These are phyloP conservation scores for Propithecus coquereli DNA, from an alignment of 2,113 vertebrate genomes.

Conservation along the genomic window DNA sequence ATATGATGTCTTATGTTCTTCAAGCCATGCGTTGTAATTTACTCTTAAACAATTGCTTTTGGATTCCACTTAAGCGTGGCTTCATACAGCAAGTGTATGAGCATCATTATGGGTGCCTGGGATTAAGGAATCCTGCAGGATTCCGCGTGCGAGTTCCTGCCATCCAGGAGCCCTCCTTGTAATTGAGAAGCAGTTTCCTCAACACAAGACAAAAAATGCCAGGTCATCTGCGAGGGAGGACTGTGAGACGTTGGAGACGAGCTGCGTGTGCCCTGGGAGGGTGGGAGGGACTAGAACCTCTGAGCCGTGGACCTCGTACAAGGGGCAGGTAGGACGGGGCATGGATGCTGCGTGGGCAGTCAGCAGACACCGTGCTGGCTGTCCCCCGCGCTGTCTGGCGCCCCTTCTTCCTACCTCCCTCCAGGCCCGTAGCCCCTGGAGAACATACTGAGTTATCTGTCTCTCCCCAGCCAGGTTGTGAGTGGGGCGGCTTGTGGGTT, in stretches of 20 bases:
- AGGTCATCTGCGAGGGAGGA: neutral
- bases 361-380: neutral
- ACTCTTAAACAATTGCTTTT: neutral
- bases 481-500: neutral
- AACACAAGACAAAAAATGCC: neutral
- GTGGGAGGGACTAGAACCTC: neutral
- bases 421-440: neutral
- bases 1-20: neutral
- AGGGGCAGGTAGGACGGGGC: neutral
- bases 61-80: neutral
- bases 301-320: fast-evolving
- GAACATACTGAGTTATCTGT: neutral
- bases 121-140: neutral
- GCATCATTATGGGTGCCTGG: neutral
- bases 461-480: neutral
- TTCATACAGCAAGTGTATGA: fast-evolving
- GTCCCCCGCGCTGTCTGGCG: neutral
- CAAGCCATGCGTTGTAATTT: neutral
- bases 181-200: neutral
- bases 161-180: neutral
- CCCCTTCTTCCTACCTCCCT: too few species aligned
- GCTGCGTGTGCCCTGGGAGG: neutral
- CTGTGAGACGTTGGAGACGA: neutral
- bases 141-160: neutral
- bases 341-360: neutral